Evolutionary conservation across 2,888 invertebrate genomes (phyloP).

Genomic region (Julus scandinavius): DNA sequence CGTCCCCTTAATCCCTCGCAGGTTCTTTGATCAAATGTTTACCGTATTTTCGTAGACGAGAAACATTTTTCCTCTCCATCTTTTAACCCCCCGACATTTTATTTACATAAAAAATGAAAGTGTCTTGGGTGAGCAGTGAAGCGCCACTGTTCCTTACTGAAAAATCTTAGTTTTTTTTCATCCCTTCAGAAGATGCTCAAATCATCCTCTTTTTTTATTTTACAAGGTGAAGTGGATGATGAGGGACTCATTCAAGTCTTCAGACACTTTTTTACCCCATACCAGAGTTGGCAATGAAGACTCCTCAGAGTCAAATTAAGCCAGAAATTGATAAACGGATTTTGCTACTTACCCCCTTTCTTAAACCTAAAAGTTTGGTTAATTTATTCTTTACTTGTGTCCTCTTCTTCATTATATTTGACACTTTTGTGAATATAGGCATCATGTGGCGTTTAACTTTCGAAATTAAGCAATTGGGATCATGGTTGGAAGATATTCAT

Average conservation of each 20-base stretch:
- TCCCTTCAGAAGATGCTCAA: background rate
- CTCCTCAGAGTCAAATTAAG: conserved; percentile 25
- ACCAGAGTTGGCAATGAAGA: background rate
- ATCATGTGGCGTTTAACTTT: too few species aligned
- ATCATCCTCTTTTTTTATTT: background rate
- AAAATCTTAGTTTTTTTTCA: background rate
- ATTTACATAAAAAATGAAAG: conserved; percentile 28
- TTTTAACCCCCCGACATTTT: background rate
- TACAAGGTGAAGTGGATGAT: background rate
- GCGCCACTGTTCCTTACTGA: conserved; percentile 24
- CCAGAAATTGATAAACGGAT: background rate
- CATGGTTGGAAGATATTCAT: too few species aligned
- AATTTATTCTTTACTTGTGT: background rate
- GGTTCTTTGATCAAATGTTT: conserved; percentile 30
- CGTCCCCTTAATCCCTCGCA: conserved; percentile 2
- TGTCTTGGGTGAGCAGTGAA: conserved; percentile 22
- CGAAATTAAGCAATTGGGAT: too few species aligned
- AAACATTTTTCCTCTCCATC: background rate
- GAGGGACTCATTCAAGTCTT: background rate
- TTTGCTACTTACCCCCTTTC: background rate
- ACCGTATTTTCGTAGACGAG: background rate
- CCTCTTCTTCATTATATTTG: background rate
- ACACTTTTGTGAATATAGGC: too few species aligned
- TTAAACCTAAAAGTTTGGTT: background rate
- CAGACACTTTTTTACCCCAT: background rate